A percentile compares a stretch with the other conserved stretches of the same genome.
These are phyloP conservation scores for Boloria euphrosyne DNA, from an alignment of 2,888 invertebrate species.

Conservation along the genomic window DNA sequence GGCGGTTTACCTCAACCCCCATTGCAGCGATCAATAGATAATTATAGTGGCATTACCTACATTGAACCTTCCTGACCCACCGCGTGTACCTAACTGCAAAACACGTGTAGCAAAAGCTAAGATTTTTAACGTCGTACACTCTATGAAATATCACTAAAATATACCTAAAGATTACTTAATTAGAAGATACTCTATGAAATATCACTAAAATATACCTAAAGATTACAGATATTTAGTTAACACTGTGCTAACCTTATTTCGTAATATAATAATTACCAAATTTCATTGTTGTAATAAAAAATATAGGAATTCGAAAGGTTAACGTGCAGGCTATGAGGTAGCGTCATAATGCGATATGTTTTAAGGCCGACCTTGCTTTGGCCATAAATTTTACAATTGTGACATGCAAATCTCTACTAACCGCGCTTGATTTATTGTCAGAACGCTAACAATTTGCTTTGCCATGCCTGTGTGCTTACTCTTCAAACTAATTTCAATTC, in stretches of 20 bases:
- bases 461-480: slow-evolving; percentile 46
- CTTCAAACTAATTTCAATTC: no score
- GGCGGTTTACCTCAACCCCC: slow-evolving; percentile 12
- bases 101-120: slow-evolving; percentile 1
- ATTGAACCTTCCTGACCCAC: slow-evolving; percentile 18
- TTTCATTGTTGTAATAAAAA: not conserved
- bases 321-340: slow-evolving; percentile 34
- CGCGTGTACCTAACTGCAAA: slow-evolving; percentile 16
- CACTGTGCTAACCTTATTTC: no score
- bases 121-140: not conserved
- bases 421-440: slow-evolving; percentile 65
- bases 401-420: slow-evolving; percentile 75
- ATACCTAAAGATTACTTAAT: not conserved
- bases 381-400: slow-evolving; percentile 68
- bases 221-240: not conserved
- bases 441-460: slow-evolving; percentile 55
- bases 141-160: not conserved
- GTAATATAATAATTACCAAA: no score
- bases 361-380: slow-evolving; percentile 61
- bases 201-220: not conserved
- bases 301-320: slow-evolving; percentile 10
- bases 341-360: slow-evolving; percentile 45
- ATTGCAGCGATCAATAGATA: slow-evolving; percentile 21
- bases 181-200: slow-evolving; percentile 1
- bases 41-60: slow-evolving; percentile 22